Evolutionary conservation across 2,113 vertebrate species (phyloP).

Genomic region (Chiloscyllium plagiosum): DNA sequence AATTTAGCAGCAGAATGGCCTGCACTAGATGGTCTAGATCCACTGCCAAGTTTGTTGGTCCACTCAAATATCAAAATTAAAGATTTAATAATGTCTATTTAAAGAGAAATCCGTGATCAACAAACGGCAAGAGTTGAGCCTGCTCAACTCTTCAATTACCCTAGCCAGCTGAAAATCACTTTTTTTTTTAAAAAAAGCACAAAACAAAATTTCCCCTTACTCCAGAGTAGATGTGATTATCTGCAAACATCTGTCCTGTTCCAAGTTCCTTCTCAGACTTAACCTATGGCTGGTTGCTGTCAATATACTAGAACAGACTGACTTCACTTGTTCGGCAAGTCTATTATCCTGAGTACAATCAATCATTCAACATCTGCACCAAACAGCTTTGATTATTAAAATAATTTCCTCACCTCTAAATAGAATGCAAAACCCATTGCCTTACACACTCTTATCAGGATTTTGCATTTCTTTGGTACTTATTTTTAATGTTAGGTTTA

Average conservation of each 20-base stretch:
- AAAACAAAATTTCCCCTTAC: neutral
- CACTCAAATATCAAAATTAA: neutral
- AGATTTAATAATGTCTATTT: neutral
- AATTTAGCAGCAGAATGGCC: neutral
- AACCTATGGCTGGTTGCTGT: neutral
- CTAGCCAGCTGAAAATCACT: too few species aligned
- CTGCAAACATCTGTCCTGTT: too few species aligned
- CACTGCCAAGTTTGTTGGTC: neutral
- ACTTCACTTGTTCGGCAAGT: neutral
- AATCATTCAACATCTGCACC: neutral
- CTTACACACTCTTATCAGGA: neutral
- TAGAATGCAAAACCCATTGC: neutral
- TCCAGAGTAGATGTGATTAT: neutral
- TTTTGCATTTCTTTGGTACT: too few species aligned
- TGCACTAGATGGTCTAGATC: neutral
- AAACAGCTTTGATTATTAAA: neutral
- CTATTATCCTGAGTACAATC: neutral
- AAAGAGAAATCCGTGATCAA: too few species aligned
- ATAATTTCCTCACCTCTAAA: neutral
- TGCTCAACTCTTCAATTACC: neutral
- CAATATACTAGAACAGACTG: neutral
- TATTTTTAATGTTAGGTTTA: too few species aligned
- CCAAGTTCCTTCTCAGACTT: neutral
- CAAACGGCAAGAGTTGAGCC: too few species aligned
- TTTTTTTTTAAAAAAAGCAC: too few species aligned